These are phyloP conservation scores for Cydia fagiglandana DNA, from an alignment of 1,140 invertebrate genomes.

Conservation along the genomic window DNA sequence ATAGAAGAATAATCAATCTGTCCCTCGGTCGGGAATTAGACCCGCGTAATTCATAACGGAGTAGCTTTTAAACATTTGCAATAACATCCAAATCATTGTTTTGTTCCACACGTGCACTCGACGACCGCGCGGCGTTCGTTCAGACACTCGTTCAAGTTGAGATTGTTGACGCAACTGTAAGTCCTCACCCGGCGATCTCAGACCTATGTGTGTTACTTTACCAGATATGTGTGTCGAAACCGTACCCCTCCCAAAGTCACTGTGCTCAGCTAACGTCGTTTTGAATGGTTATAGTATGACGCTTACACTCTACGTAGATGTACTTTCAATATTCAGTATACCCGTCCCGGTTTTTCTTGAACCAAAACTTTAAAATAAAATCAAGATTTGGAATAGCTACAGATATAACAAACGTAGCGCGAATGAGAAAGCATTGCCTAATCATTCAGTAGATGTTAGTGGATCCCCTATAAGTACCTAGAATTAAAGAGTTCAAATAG, in stretches of 20 bases:
- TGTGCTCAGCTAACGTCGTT: constrained; percentile 68
- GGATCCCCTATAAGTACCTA: not conserved
- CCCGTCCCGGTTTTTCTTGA: not conserved
- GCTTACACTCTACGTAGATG: constrained; percentile 45
- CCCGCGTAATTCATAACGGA: not conserved
- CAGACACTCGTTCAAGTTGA: constrained; percentile 77
- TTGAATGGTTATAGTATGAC: constrained; percentile 53
- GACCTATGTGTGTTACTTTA: constrained; percentile 73
- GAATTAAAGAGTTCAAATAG: not conserved
- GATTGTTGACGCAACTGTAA: constrained; percentile 76
- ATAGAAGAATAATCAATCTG: no score
- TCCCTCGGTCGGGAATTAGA: not conserved
- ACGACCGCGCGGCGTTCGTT: constrained; percentile 61
- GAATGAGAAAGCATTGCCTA: constrained; percentile 10
- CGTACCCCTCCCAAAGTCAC: constrained; percentile 57
- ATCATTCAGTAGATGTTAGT: constrained; percentile 30
- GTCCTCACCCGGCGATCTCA: constrained; percentile 62
- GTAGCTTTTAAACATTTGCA: constrained; percentile 38
- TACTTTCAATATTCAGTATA: constrained; percentile 1
- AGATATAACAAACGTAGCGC: not conserved
- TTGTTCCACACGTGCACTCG: constrained; percentile 75
- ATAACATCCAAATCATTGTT: constrained; percentile 67
- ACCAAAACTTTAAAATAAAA: not conserved
- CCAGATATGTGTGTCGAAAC: constrained; percentile 61
- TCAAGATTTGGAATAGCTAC: not conserved